Conservation (phyloP, 2,888 invertebrate genomes). For the Pteria penguin region DNA sequence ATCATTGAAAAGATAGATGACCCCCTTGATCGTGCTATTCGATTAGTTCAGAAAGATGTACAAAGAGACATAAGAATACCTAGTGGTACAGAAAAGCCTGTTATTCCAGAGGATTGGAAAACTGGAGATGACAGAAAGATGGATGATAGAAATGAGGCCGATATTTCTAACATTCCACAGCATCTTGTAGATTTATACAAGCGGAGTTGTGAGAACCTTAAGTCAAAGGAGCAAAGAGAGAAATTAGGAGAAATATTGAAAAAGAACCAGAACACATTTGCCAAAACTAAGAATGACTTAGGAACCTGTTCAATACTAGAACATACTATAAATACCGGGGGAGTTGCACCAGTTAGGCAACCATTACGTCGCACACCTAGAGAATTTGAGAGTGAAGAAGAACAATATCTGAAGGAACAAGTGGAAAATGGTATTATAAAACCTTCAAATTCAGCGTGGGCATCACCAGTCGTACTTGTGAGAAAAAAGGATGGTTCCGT, state of each 20-base stretch:
- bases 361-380: constrained; percentile 19
- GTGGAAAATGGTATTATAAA: constrained; percentile 4
- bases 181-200: constrained; percentile 2
- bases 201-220: background rate
- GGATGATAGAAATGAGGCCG: background rate
- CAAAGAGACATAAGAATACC: background rate
- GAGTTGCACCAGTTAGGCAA: constrained; percentile 27
- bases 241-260: background rate
- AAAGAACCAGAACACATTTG: background rate
- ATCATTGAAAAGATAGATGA: too few relatives aligned
- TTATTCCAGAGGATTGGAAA: background rate
- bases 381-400: too few relatives aligned
- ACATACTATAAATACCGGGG: constrained; percentile 26
- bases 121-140: background rate
- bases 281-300: constrained; percentile 14
- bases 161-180: background rate
- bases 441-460: constrained; percentile 30
- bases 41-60: too few relatives aligned
- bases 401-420: too few relatives aligned
- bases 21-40: too few relatives aligned
- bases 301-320: constrained; percentile 9
- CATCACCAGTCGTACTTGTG: constrained; percentile 27
- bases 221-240: background rate
- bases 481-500: constrained; percentile 31
- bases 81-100: background rate